These are phyloP conservation scores for Pollenia griseotomentosa DNA, from an alignment of 2,888 invertebrate species.

Conservation along the genomic window DNA sequence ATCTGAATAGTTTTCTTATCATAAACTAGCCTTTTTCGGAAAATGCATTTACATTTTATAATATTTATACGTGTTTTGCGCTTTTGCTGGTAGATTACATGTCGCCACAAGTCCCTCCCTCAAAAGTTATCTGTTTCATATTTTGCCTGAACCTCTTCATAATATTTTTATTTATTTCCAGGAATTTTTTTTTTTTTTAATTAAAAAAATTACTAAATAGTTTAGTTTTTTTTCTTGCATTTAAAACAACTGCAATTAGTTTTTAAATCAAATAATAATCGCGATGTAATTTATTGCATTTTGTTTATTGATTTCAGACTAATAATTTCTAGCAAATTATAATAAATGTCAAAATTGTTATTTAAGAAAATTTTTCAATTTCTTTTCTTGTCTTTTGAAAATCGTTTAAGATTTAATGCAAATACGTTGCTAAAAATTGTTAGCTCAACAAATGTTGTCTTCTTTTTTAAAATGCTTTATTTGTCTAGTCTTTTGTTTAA, in stretches of 20 bases:
- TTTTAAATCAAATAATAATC: neutral
- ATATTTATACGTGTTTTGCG: too few relatives aligned
- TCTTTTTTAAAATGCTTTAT: neutral
- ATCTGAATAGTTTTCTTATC: too few relatives aligned
- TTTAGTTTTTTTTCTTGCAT: too few relatives aligned
- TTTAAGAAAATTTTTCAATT: neutral
- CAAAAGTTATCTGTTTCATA: neutral
- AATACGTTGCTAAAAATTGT: neutral
- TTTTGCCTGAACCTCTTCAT: neutral
- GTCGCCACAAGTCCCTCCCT: too few relatives aligned
- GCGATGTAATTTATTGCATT: constrained; percentile 11
- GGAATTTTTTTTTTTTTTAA: neutral
- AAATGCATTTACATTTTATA: too few relatives aligned
- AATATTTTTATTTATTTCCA: neutral
- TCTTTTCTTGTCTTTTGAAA: neutral
- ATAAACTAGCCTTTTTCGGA: too few relatives aligned
- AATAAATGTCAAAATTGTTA: constrained; percentile 33
- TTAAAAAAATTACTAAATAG: neutral
- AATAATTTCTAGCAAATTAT: constrained; percentile 4
- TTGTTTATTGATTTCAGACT: neutral
- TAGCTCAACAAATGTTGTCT: neutral
- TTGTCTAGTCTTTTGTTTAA: neutral
- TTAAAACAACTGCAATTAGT: too few relatives aligned
- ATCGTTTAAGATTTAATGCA: too few relatives aligned
- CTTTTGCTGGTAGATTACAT: too few relatives aligned